A percentile compares a stretch with the other conserved stretches of the same genome.
Evolutionary conservation across 2,888 invertebrate genomes (phyloP).

Genomic region (Tachina fera): DNA sequence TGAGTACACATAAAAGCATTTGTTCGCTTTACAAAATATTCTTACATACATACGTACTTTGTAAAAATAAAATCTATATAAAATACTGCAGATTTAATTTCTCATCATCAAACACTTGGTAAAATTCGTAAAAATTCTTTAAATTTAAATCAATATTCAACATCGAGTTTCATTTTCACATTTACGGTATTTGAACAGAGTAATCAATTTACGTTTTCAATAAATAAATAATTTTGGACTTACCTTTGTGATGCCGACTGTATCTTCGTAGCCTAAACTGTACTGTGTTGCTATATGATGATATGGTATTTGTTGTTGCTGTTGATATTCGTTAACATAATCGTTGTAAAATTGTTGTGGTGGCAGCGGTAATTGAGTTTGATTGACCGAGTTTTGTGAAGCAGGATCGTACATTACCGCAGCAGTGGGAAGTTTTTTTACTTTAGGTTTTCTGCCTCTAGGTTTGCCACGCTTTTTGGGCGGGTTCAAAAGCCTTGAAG

Average conservation of each 20-base stretch:
- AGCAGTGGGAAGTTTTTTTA: slow-evolving; percentile 49
- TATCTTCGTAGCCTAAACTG: slow-evolving; percentile 68
- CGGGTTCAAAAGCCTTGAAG: slow-evolving; percentile 69
- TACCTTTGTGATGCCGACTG: slow-evolving; percentile 67
- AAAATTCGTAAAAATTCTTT: slow-evolving; percentile 60
- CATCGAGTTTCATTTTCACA: slow-evolving; percentile 5
- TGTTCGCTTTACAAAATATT: slow-evolving; percentile 65
- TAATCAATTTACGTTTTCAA: slow-evolving; percentile 38
- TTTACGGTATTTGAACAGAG: not conserved
- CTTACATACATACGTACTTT: slow-evolving; percentile 54
- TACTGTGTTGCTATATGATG: slow-evolving; percentile 60
- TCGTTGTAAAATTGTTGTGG: slow-evolving; percentile 69
- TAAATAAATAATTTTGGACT: slow-evolving; percentile 28
- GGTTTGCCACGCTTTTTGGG: slow-evolving; percentile 70
- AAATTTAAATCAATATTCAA: slow-evolving; percentile 44
- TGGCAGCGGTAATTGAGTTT: slow-evolving; percentile 33
- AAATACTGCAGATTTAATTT: slow-evolving; percentile 59
- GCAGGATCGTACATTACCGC: slow-evolving; percentile 65
- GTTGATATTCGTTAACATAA: slow-evolving; percentile 70
- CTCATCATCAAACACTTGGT: slow-evolving; percentile 40
- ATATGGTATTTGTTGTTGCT: slow-evolving; percentile 61
- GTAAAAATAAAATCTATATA: slow-evolving; percentile 59
- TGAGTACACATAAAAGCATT: slow-evolving; percentile 16
- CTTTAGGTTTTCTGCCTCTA: slow-evolving; percentile 69
- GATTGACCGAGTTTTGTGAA: slow-evolving; percentile 43